Base-by-base conservation (phyloP, 2,113 vertebrate species). In the Ia io region DNA sequence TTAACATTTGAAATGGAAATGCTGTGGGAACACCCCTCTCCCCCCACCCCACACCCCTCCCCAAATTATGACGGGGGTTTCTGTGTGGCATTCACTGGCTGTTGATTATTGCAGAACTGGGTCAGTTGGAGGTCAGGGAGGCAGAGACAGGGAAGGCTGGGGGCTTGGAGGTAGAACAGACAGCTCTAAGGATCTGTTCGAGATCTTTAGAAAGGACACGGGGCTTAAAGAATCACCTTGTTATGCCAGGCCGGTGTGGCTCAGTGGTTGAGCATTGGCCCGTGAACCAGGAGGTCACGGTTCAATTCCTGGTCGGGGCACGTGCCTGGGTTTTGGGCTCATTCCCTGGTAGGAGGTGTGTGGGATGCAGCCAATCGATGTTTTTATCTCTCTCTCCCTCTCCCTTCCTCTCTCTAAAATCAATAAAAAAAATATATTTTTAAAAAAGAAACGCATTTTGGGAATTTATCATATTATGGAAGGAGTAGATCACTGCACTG, bases 81-180 rank as follows among this genome's bases (percentile, higher is more conserved):
- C 59, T 63, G 83, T 63, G 74, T 73, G 40, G 44, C 84, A 25
- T 61, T 94, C 61, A 23, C 14, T 79, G 82, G 84, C 53, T 74
- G 70, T 12, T 85, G 82, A 65, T 90, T 53, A 56, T 47, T 73
- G 80, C 32, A 85, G 79, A 74, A 51, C 18, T 77, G 91, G 93
- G 96, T 86, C 74, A 91, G 69, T 2, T 8, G 35, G 73, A 49
- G 93, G 77, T 94, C 88, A 88, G 82, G 23, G 49, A 94, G 61
- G 28, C 67, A 28, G 51, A 73, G 53, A 49, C n/a, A 20, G 82
- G 78, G 63, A 32, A 70, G 20, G 40, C 76, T 20, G 56, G 35
- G 53, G 53, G 23, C 28, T 85, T 12, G 63, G n/a, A 82, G 63
- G 53, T 9, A 35, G 37, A 49, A 37, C 5, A 35, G 78, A 37